phyloP scores from a whole-genome alignment of 2,888 invertebrate genomes.

The Drosophila mercatorum region DNA sequence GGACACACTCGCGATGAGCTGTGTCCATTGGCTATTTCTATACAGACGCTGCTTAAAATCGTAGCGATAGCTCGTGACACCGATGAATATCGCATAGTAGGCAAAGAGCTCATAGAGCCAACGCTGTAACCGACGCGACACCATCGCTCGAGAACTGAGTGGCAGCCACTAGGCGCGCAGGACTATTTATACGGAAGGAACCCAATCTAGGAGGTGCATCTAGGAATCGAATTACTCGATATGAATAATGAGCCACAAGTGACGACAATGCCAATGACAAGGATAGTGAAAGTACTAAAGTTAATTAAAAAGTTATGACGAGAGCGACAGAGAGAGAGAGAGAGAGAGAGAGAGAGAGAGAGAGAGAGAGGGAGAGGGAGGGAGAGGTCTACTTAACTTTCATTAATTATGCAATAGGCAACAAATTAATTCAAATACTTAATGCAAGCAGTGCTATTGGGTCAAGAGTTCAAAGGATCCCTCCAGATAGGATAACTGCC shows the following conservation, averaged over 20 bases:
- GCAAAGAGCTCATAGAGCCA: slow-evolving; percentile 29
- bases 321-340: background rate
- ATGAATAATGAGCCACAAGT: background rate
- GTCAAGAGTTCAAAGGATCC: slow-evolving; percentile 30
- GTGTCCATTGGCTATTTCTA: slow-evolving; percentile 21
- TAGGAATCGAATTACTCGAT: background rate
- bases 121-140: background rate
- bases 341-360: background rate
- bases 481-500: background rate
- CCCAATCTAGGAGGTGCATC: background rate
- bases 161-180: background rate
- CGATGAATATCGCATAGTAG: slow-evolving; percentile 39
- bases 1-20: slow-evolving; percentile 29
- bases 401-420: slow-evolving; percentile 18
- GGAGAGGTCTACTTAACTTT: background rate
- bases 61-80: slow-evolving; percentile 48
- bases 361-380: background rate
- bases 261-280: background rate
- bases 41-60: slow-evolving; percentile 21
- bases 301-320: background rate
- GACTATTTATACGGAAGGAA: background rate
- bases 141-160: background rate
- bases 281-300: background rate
- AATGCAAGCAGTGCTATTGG: slow-evolving; percentile 18
- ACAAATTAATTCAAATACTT: slow-evolving; percentile 6